phyloP scores from a whole-genome alignment of 2,113 vertebrate genomes.

The Taurulus bubalis region DNA sequence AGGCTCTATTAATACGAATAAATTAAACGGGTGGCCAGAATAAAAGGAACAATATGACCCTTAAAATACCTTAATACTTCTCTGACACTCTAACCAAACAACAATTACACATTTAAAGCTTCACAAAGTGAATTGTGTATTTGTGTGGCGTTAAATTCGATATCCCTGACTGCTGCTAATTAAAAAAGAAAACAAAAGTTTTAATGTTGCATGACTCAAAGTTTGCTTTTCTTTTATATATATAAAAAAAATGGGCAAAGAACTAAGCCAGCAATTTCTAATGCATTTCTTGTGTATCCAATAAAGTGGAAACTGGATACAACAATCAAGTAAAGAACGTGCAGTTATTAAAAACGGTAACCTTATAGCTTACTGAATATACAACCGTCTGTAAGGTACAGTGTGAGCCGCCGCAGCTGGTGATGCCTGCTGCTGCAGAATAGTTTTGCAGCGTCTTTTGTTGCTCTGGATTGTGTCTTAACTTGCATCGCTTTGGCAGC shows the following conservation, averaged over 20 bases:
- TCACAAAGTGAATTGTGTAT: neutral
- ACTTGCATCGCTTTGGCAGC: slow-evolving; percentile 83
- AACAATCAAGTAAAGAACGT: neutral
- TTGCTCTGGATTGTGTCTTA: slow-evolving; percentile 85
- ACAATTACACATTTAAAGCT: neutral
- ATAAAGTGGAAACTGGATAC: neutral
- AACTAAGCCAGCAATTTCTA: neutral
- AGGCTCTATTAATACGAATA: neutral
- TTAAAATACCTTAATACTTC: neutral
- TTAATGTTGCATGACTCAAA: neutral
- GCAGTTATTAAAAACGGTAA: neutral
- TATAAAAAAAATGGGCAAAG: too few species aligned
- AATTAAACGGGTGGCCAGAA: neutral
- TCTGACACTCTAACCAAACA: neutral
- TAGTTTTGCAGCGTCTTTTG: slow-evolving; percentile 80
- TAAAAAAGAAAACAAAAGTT: neutral
- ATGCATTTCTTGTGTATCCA: neutral
- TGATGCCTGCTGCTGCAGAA: slow-evolving; percentile 64
- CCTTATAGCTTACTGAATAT: neutral
- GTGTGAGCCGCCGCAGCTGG: slow-evolving; percentile 61
- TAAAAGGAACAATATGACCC: neutral
- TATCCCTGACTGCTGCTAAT: neutral
- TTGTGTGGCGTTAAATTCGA: neutral
- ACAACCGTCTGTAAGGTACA: slow-evolving; percentile 60
- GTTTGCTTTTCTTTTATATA: neutral